Percentiles rank a stretch among this genome's conserved stretches.
Evolutionary conservation across 2,797 vertebrate species (phyloP).

Genomic region (Orestias chungarensis): DNA sequence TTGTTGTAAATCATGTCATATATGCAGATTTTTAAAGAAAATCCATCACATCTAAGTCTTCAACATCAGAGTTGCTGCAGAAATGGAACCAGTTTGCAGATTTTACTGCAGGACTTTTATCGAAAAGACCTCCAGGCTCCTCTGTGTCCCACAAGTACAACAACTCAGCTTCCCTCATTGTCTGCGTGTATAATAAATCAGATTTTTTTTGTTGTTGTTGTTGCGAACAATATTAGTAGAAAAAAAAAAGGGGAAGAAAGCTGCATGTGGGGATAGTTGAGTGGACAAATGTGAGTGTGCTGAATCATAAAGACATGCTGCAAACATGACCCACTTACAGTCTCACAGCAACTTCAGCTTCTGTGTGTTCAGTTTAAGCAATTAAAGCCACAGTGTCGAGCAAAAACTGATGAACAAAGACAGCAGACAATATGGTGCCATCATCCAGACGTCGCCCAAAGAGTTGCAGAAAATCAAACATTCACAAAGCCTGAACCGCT

Average conservation of each 20-base stretch:
- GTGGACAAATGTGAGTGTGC: conserved; percentile 56
- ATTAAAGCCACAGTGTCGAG: conserved; percentile 38
- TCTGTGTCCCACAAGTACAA: conserved; percentile 53
- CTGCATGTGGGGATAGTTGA: conserved; percentile 56
- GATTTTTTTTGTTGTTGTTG: neutral
- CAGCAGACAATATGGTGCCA: conserved; percentile 3
- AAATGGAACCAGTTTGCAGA: conserved; percentile 7
- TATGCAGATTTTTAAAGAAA: neutral
- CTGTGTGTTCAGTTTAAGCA: conserved; percentile 48
- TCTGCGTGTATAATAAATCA: conserved; percentile 35
- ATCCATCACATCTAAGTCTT: neutral
- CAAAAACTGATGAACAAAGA: neutral
- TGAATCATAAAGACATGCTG: conserved; percentile 59
- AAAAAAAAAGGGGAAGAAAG: neutral
- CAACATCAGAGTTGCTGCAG: conserved; percentile 4
- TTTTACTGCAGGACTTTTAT: conserved; percentile 41
- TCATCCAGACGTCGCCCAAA: neutral
- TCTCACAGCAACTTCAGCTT: conserved; percentile 46
- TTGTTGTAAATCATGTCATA: neutral
- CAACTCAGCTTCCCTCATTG: conserved; percentile 41
- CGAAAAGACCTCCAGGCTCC: conserved; percentile 57
- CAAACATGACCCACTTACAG: conserved; percentile 69
- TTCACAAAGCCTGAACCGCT: conserved; percentile 27
- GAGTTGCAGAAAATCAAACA: conserved; percentile 29
- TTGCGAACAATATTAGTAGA: neutral